Conservation (phyloP, 2,888 invertebrate species). For the Tenthredo scrophulariae region DNA sequence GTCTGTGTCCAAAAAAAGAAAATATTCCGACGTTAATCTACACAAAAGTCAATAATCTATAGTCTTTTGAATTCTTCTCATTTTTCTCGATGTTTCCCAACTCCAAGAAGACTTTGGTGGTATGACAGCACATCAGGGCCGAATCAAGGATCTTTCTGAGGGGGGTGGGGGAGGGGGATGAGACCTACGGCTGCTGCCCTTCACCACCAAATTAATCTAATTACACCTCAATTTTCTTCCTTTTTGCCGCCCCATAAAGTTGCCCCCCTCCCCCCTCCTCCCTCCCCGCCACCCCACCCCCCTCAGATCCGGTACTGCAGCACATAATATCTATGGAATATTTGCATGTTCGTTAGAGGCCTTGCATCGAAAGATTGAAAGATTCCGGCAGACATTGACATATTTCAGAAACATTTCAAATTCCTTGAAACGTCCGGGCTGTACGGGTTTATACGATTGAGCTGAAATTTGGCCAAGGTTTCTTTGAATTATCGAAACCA, state of each 20-base stretch:
- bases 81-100: neutral
- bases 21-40: neutral
- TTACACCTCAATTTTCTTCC: no score
- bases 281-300: no score
- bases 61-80: neutral
- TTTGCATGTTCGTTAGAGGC: no score
- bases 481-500: neutral
- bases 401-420: neutral
- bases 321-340: neutral
- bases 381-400: neutral
- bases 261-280: no score
- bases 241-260: no score
- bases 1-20: neutral
- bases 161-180: no score
- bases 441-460: neutral
- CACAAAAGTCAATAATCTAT: neutral
- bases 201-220: no score
- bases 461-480: neutral
- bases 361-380: neutral
- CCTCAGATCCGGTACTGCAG: no score
- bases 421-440: neutral
- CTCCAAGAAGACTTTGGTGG: neutral
- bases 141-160: no score
- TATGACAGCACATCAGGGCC: neutral
- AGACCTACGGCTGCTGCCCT: no score